Base-by-base conservation (phyloP, 2,888 invertebrate genomes). In the Drosophila subquinaria region DNA sequence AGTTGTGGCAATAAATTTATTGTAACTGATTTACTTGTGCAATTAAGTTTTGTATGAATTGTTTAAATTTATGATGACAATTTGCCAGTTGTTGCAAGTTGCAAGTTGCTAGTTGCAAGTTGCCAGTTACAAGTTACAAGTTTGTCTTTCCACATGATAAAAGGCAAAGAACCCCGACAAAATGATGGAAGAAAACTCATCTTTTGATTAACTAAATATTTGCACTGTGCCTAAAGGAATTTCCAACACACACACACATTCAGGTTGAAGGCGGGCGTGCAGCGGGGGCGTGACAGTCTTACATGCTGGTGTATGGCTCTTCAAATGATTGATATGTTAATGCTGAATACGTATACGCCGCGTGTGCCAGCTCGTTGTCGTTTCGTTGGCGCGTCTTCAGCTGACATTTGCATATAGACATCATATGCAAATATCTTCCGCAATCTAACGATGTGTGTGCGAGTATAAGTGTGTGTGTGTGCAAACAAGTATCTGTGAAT, bases 351-450 rank as follows among this genome's bases (percentile, higher is more conserved):
- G 82, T 76, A 75, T 67, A 77, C 71, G 67, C 55, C 59, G 67
- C 63, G 66, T 81, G 76, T 62, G 69, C 65, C 67, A 64, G 63
- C 59, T 55, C 45, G 40, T 45, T 35, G 43, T 43, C 60, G 45
- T 20, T 38, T 27, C 23, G 23, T 27, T 20, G 45, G 38, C 62
- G 27, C 47, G 42, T 55, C 50, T 57, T 48, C 69, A 38, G 56
- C 65, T 43, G 53, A 11, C 69, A 86, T 87, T 87, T 87, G 90
- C 86, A 87, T 87, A 90, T 87, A 90, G 90, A 87, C 90, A 86
- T 90, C 87, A 90, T 89, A 86, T 86, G 86, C 86, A 86, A 85
- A 85, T 89, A 85, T 79, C 71, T 81, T 43, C 76, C 85, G 82
- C 89, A 89, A 79, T 82, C 83, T 80, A 86, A 71, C 56, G 68